Base-by-base conservation (phyloP, 2,113 vertebrate species). In the Burhinus bistriatus region DNA sequence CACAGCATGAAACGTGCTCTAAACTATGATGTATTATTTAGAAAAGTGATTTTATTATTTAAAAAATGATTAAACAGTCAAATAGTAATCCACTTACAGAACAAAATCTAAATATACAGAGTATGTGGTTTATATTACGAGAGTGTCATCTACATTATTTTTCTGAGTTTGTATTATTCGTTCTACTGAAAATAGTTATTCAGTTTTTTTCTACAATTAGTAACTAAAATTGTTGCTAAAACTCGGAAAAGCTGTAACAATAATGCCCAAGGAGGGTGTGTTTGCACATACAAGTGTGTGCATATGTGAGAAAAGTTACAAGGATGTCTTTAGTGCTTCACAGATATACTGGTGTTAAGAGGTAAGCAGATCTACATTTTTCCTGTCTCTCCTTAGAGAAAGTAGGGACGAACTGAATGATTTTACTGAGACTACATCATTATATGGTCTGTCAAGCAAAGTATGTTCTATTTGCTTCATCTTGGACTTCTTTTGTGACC, bases 371-470 rank as follows among this genome's bases (percentile, higher is more conserved):
- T 38, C 5, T 76, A 27, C 4, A 49, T 36, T 19, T 66, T 87
- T 79, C 11, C 27, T 62, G 11, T 83, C 9, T 64, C 7, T 86
- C 9, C 29, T 47, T 58, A 66, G 16, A 73, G 32, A 77, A 87
- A 57, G 19, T 7, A 64, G 22, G 13, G 14, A 81, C 0, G 0
- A 83, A 57, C 1, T 58, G 16, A 7, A 40, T 83, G 4, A 25
- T 77, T 90, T 87, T 84, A 20, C 23, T 52, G 15, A 32, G 25
- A 25, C 27, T 62, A 15, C 20, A 34, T 30, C 12, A 21, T 29
- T 62, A 6, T 45, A 25, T 21, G 16, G 19, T 65, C 30, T 57
- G 32, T 26, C 8, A 83, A 61, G 15, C 6, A 55, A 64, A 77
- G 14, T 58, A 30, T 11, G 3, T 42, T 75, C 13, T 59, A 22